These are phyloP conservation scores for Daktulosphaira vitifoliae DNA, from an alignment of 1,140 invertebrate species.

Conservation along the genomic window DNA sequence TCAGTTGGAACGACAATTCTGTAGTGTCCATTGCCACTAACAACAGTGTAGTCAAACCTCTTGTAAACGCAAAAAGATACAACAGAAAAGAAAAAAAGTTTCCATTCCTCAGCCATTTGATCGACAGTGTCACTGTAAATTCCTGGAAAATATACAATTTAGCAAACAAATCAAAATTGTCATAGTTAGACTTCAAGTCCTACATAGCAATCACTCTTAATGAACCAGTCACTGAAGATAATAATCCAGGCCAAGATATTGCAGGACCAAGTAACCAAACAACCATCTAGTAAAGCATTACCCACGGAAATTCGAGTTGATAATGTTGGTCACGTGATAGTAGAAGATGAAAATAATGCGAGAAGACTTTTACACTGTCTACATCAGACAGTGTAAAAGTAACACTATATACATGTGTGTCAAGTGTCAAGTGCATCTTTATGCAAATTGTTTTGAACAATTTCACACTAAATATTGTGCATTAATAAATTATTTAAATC, in stretches of 20 bases:
- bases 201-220: neutral
- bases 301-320: constrained; percentile 11
- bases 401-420: constrained; percentile 17
- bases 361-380: constrained; percentile 12
- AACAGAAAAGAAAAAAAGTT: constrained; percentile 26
- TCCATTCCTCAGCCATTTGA: constrained; percentile 30
- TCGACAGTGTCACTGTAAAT: constrained; percentile 39
- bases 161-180: constrained; percentile 21
- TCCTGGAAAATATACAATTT: constrained; percentile 35
- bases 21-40: constrained; percentile 17
- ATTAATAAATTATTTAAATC: no score
- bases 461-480: neutral
- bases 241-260: neutral
- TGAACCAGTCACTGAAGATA: no score
- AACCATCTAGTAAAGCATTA: constrained; percentile 22
- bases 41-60: neutral
- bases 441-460: neutral
- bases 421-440: constrained; percentile 2
- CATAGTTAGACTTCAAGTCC: constrained; percentile 22
- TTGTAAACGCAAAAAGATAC: constrained; percentile 18
- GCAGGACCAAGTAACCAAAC: constrained; percentile 1
- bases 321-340: constrained; percentile 13
- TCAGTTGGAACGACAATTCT: constrained; percentile 17
- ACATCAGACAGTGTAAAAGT: constrained; percentile 4
- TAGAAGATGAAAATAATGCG: constrained; percentile 17